Evolutionary conservation across 2,113 vertebrate species (phyloP), one percentile per base, ranked within the genome.

Genomic region (Phyllostomus discolor): DNA sequence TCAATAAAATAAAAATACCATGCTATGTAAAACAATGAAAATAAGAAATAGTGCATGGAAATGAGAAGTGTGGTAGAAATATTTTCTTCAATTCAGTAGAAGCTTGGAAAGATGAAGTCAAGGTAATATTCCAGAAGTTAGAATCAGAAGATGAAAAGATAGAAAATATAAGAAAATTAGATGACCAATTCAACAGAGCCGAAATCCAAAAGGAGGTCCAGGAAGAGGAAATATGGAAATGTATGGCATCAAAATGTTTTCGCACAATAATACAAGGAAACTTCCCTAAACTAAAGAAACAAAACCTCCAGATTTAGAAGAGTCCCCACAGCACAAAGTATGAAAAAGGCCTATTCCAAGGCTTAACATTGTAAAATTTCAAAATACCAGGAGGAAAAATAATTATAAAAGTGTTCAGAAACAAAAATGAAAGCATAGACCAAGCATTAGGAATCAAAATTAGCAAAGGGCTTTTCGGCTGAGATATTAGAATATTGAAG

Each of bases 231-330:
- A 54, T 62, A 67, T 62, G 66, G 79, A 88, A 84, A 75, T 76
- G 6, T 43, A 54, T 66, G 19, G 4, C 33, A 90, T 96, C 33
- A 96, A 80, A 96, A 92, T 83, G 72, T 54, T 88, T 86, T 73
- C 70, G 72, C 85, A 57, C 78, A 91, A 66, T 67, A 87, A 76
- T 91, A 28, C 1, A 79, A 80, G 81, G 43, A 38, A 70, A 22
- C 6, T 33, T 94, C 20, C 10, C 79, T n/a, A 86, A 70, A 69
- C 28, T 90, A 28, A 73, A 69, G 48, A 72, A 84, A 79, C 48
- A 7, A 89, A 86, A 16, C 59, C 14, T 93, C 43, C 67, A 38
- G n/a, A 83, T 64, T 89, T n/a, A 80, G 88, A 81, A 78, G 52
- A 15, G 7, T 17, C 31, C 38, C 79, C 14, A 67, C 4, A 33